These are phyloP conservation scores for Rhizomys pruinosus DNA, from an alignment of 2,113 vertebrate genomes.

Conservation along the genomic window DNA sequence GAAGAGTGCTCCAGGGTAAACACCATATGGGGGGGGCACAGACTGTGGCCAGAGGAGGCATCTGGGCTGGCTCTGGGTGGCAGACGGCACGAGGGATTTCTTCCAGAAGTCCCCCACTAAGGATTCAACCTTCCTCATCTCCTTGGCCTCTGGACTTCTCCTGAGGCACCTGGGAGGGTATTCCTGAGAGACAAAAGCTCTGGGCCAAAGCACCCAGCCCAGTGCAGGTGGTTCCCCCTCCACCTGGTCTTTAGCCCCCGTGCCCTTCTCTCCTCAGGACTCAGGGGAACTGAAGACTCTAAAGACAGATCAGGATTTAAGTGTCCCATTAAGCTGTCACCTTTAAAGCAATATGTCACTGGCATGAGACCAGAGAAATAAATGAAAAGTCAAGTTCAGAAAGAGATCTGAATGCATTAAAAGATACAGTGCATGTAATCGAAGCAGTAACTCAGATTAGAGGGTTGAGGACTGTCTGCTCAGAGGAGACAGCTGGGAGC, in stretches of 20 bases:
- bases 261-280: neutral
- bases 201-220: neutral
- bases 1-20: fast-evolving
- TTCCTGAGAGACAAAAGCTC: neutral
- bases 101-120: neutral
- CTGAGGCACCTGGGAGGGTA: neutral
- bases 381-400: constrained; percentile 5
- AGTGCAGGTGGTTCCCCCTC: neutral
- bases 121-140: neutral
- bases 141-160: neutral
- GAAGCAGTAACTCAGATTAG: constrained; percentile 15
- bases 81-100: neutral
- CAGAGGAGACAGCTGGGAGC: neutral
- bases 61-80: neutral
- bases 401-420: constrained; percentile 35
- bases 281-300: neutral
- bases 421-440: neutral
- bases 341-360: neutral
- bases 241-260: neutral
- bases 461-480: neutral
- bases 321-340: neutral
- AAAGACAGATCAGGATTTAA: constrained; percentile 18
- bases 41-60: neutral
- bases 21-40: neutral
- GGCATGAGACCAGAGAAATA: neutral